Evolutionary conservation across 2,888 invertebrate genomes (phyloP), one percentile per base, ranked within the genome.

Genomic region (Trichogramma dendrolimi): DNA sequence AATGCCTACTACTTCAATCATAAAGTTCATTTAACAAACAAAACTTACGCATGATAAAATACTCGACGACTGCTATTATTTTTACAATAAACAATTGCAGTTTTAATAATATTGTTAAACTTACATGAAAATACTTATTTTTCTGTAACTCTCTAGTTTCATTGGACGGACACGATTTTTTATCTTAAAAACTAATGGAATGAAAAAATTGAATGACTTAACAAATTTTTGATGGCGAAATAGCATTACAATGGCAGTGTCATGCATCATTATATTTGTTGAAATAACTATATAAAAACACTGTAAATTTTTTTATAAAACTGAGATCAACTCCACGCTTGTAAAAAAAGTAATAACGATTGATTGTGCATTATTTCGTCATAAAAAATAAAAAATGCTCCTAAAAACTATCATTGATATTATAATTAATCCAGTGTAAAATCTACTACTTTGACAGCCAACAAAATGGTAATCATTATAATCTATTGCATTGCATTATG

Each of bases 391-490:
- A 54, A 58, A 43, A 53, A 40, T 49, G 55, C 44, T 48, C 55
- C 7, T 3, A 53, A 59, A 61, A 46, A 40, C 39, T 61, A 58
- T 58, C 27, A 42, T 51, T 52, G 11, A 49, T 61, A 51, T 51
- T 7, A 51, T 46, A 51, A 49, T 41, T 57, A 42, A 43, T 62
- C 53, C 11, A 51, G 48, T 40, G 44, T 47, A 57, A 40, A 50
- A 52, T 43, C 55, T 64, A 62, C 27, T 27, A 61, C 52, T 61
- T 27, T 53, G 55, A 62, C 60, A 65, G 62, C 60, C 62, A 62
- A 60, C 58, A 55, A 60, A 55, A 62, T 60, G 65, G 62, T 65
- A 65, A 64, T 64, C 61, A 62, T 58, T 5, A 41, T 40, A 27
- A 41, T 42, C 27, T 50, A 52, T 52, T 42, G 40, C 40, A 39